Percentiles rank a stretch among this genome's conserved stretches.
phyloP scores from a whole-genome alignment of 2,797 vertebrate species.

The Dicrostonyx torquatus region DNA sequence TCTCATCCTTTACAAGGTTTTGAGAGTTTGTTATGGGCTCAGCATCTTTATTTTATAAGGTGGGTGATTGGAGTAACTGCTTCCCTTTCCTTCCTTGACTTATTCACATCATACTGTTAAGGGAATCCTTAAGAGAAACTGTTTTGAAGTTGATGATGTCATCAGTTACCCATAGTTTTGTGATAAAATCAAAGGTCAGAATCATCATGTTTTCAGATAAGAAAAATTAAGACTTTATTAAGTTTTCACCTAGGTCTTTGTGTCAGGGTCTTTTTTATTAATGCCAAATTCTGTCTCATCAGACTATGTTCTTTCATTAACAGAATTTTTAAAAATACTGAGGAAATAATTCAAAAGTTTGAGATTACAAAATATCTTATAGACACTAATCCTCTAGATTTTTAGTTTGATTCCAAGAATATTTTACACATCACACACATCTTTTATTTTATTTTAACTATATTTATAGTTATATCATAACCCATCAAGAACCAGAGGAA shows the following conservation, averaged over 20 bases:
- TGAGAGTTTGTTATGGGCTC: background rate
- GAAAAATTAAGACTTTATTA: background rate
- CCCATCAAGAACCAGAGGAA: background rate
- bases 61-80: background rate
- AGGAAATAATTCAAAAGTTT: background rate
- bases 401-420: conserved; percentile 12
- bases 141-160: background rate
- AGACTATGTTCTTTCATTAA: background rate
- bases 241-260: background rate
- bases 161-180: background rate
- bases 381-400: background rate
- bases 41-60: background rate
- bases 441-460: conserved; percentile 27
- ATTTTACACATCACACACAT: background rate
- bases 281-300: background rate
- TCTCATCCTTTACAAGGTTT: background rate
- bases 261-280: background rate
- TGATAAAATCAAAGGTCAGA: background rate
- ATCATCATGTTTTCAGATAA: background rate
- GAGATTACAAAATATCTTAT: conserved; percentile 9
- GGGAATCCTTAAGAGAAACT: background rate
- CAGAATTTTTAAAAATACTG: background rate
- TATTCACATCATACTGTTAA: background rate
- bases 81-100: background rate
- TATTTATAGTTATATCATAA: background rate